phyloP scores from a whole-genome alignment of 2,888 invertebrate genomes.

The Protula sp. region DNA sequence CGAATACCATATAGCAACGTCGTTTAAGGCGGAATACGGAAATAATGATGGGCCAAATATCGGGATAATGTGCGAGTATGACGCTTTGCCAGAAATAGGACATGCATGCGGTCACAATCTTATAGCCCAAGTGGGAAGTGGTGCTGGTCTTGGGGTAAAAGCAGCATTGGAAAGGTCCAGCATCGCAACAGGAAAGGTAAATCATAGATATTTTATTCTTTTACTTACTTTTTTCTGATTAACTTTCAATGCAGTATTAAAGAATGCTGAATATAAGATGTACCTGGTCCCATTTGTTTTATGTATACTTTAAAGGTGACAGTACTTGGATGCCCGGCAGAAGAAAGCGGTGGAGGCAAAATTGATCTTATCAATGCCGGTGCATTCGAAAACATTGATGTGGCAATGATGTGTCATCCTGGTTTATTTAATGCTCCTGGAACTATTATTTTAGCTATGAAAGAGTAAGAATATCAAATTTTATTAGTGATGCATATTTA shows the following conservation, averaged over 20 bases:
- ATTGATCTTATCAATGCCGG: slow-evolving; percentile 31
- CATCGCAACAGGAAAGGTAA: slow-evolving; percentile 9
- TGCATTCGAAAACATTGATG: slow-evolving; percentile 35
- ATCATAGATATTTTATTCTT: no score
- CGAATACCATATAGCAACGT: neutral
- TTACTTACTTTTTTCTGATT: no score
- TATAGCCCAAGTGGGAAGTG: slow-evolving; percentile 20
- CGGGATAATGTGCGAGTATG: slow-evolving; percentile 52
- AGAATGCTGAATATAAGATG: no score
- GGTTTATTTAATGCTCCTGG: neutral
- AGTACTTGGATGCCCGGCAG: slow-evolving; percentile 42
- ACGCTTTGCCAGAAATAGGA: slow-evolving; percentile 21
- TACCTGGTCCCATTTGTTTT: no score
- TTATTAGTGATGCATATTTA: no score
- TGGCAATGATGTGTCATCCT: slow-evolving; percentile 43
- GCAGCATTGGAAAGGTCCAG: slow-evolving; percentile 16
- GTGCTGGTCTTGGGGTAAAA: slow-evolving; percentile 18
- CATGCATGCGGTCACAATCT: slow-evolving; percentile 25
- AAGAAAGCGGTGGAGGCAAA: slow-evolving; percentile 40
- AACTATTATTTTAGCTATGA: neutral
- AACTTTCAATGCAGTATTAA: no score
- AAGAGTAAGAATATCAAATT: no score
- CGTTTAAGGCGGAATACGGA: neutral
- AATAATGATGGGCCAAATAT: slow-evolving; percentile 29
- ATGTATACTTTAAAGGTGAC: no score